These are phyloP conservation scores for Ammodytes marinus DNA, from an alignment of 2,113 vertebrate genomes.

Conservation along the genomic window DNA sequence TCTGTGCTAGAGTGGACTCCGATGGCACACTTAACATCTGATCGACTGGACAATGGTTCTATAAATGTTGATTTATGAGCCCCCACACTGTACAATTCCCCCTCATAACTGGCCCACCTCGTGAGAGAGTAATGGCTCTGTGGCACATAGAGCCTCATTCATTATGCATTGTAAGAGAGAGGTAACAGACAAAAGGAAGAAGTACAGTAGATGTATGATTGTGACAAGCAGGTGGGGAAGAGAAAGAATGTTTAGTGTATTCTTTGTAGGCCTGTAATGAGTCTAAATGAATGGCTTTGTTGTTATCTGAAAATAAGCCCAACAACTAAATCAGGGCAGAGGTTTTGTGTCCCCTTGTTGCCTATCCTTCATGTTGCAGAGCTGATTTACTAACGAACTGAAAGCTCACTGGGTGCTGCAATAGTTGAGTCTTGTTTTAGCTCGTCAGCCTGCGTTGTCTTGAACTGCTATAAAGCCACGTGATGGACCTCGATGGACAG, in stretches of 20 bases:
- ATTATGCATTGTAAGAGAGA: constrained; percentile 55
- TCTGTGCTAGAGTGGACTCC: neutral
- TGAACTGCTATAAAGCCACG: constrained; percentile 18
- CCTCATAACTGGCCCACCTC: constrained; percentile 50
- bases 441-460: constrained; percentile 9
- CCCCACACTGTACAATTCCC: constrained; percentile 26
- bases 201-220: constrained; percentile 1
- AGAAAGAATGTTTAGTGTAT: neutral
- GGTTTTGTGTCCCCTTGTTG: constrained; percentile 18
- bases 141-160: constrained; percentile 37
- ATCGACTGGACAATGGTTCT: constrained; percentile 18
- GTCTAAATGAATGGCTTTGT: neutral
- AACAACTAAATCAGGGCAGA: constrained; percentile 1
- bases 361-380: constrained; percentile 34
- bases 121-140: constrained; percentile 53
- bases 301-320: constrained; percentile 13
- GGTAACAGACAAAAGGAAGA: constrained; percentile 18
- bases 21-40: constrained; percentile 44
- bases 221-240: constrained; percentile 4
- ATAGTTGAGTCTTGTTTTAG: neutral
- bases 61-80: constrained; percentile 49
- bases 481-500: constrained; percentile 14
- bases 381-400: constrained; percentile 35
- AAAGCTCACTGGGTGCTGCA: constrained; percentile 27
- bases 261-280: constrained; percentile 18